Evolutionary conservation across 2,797 vertebrate species (phyloP).

Genomic region (Scarus forsteni): DNA sequence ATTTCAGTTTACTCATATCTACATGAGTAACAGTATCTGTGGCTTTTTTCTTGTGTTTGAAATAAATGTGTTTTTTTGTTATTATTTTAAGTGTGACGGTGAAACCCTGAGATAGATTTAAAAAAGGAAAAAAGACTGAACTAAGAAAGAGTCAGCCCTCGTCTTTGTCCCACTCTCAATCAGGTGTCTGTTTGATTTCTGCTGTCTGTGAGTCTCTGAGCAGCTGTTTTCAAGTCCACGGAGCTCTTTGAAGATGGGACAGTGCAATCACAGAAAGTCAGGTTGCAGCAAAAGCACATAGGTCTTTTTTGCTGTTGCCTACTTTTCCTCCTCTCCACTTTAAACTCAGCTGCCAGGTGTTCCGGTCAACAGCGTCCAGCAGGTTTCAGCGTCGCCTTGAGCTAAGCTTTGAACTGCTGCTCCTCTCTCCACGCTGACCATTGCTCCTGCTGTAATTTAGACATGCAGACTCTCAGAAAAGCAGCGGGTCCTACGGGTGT

Average conservation of each 20-base stretch:
- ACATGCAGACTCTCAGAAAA: conserved; percentile 53
- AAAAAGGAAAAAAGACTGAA: background rate
- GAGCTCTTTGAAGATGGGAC: conserved; percentile 36
- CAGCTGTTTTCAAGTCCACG: conserved; percentile 28
- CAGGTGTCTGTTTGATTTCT: conserved; percentile 19
- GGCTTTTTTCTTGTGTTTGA: too few species aligned
- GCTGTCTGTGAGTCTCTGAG: conserved; percentile 30
- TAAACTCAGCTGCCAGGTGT: conserved; percentile 34
- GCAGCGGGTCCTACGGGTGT: conserved; percentile 33
- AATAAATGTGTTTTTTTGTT: background rate
- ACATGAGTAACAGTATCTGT: too few species aligned
- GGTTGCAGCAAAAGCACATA: conserved; percentile 45
- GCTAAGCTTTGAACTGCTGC: conserved; percentile 62
- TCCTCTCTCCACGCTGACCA: conserved; percentile 57
- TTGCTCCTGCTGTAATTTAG: conserved; percentile 48
- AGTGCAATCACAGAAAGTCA: conserved; percentile 38
- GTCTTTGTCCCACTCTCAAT: background rate
- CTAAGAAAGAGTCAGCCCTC: conserved; percentile 2
- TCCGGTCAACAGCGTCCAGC: conserved; percentile 41
- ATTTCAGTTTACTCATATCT: too few species aligned
- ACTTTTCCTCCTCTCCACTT: conserved; percentile 39
- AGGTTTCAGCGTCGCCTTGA: conserved; percentile 48
- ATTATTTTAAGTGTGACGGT: background rate
- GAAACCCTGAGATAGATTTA: background rate
- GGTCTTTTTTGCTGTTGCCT: conserved; percentile 54